These are phyloP conservation scores for Gambusia holbrooki DNA, from an alignment of 2,113 vertebrate species.

Conservation along the genomic window DNA sequence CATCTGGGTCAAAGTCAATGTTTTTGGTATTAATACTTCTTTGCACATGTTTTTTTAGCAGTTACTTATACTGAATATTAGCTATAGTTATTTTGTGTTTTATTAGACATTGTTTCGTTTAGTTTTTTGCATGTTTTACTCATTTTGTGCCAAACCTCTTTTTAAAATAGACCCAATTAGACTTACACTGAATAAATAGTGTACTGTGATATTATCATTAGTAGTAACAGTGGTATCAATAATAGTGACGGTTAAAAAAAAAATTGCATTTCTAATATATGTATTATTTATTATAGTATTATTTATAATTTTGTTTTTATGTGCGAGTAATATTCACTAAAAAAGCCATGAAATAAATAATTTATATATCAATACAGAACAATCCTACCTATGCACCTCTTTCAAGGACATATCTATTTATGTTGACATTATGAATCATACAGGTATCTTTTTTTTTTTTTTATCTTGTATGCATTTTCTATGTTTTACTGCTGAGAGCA, in stretches of 20 bases:
- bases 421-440: slow-evolving; percentile 21
- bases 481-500: slow-evolving; percentile 48
- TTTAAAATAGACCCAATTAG: not conserved
- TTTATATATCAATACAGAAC: not conserved
- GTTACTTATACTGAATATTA: not conserved
- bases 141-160: no score
- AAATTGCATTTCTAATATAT: not conserved
- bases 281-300: not conserved
- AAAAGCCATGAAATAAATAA: no score
- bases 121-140: no score
- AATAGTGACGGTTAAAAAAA: not conserved
- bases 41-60: not conserved
- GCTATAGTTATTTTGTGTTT: not conserved
- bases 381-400: slow-evolving; percentile 5
- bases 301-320: not conserved
- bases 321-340: no score
- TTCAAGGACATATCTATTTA: slow-evolving; percentile 40
- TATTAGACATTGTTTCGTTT: no score
- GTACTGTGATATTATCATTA: not conserved
- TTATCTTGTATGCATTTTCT: slow-evolving; percentile 14
- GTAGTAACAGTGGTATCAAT: not conserved
- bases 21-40: not conserved
- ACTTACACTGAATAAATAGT: not conserved
- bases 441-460: not conserved
- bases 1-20: not conserved